phyloP scores from a whole-genome alignment of 2,113 vertebrate genomes.

The Trematocara macrostoma region DNA sequence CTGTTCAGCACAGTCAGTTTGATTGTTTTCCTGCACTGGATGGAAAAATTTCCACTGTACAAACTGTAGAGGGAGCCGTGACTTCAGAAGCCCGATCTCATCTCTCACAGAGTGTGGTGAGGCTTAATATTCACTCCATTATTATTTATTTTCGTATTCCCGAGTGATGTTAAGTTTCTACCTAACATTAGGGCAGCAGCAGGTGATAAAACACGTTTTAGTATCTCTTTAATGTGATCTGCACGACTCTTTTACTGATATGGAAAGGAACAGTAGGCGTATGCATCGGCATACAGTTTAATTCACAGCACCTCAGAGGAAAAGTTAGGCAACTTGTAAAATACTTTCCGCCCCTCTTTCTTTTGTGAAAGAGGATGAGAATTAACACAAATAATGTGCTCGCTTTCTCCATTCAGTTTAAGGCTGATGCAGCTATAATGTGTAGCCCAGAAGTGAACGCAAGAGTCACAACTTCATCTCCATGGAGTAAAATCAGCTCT shows the following conservation, averaged over 20 bases:
- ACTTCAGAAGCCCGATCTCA: slow-evolving; percentile 27
- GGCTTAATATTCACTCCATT: background rate
- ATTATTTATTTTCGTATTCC: background rate
- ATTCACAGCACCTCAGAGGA: background rate
- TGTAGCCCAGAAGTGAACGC: background rate
- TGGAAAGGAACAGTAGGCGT: background rate
- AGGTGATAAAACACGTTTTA: background rate
- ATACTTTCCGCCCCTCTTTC: background rate
- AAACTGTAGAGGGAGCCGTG: slow-evolving; percentile 71
- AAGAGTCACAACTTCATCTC: background rate
- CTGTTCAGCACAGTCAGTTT: slow-evolving; percentile 42
- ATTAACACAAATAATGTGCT: background rate
- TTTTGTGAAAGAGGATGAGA: background rate
- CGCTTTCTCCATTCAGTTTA: background rate
- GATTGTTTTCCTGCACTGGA: slow-evolving; percentile 50
- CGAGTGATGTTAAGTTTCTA: background rate
- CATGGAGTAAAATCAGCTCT: background rate
- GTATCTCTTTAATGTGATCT: background rate
- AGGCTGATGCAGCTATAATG: background rate
- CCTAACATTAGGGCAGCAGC: background rate
- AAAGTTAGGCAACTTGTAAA: background rate
- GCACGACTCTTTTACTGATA: background rate
- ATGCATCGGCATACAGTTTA: background rate
- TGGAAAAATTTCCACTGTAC: slow-evolving; percentile 47
- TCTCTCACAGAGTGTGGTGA: background rate